phyloP scores from a whole-genome alignment of 2,113 vertebrate genomes.

The Dicaeum eximium region DNA sequence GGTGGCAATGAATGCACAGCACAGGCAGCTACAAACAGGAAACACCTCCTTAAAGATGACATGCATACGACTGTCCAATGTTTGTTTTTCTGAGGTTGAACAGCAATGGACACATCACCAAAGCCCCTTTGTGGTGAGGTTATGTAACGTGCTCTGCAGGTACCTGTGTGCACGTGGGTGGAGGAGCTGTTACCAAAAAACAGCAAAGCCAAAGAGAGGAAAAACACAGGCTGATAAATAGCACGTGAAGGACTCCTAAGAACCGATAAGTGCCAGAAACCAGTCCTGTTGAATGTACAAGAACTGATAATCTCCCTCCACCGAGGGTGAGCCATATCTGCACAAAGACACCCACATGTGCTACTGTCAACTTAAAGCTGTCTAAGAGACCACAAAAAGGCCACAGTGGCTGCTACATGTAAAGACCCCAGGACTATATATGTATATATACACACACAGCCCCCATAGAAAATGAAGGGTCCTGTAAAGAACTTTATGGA shows the following conservation, averaged over 20 bases:
- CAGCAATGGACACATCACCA: neutral
- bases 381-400: neutral
- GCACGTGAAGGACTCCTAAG: neutral
- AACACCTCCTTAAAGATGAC: neutral
- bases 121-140: neutral
- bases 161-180: too few species aligned
- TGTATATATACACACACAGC: rapidly evolving
- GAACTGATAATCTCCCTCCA: neutral
- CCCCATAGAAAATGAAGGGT: neutral
- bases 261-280: neutral
- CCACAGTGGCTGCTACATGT: neutral
- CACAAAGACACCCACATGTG: neutral
- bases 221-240: neutral
- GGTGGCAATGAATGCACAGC: neutral
- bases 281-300: neutral
- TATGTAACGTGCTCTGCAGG: rapidly evolving
- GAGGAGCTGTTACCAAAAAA: neutral
- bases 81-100: neutral
- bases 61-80: neutral
- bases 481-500: neutral
- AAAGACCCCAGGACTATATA: neutral
- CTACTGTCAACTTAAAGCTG: neutral
- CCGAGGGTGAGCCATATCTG: neutral
- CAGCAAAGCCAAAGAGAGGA: neutral
- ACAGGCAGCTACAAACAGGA: neutral